Evolutionary conservation across 2,888 invertebrate species (phyloP).

Genomic region (Pollenia griseotomentosa): DNA sequence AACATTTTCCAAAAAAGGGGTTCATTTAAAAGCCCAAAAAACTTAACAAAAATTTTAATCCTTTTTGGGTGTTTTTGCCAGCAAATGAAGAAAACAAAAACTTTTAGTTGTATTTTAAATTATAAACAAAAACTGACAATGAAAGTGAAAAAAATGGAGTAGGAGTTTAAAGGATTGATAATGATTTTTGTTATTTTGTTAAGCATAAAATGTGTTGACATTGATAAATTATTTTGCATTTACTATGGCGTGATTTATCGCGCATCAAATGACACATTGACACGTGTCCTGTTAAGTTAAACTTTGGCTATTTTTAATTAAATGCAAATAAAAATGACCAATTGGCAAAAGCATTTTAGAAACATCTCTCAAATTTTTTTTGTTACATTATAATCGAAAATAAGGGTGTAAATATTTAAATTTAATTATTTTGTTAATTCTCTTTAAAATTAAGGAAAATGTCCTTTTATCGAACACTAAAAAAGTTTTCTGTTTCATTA

Average conservation of each 20-base stretch:
- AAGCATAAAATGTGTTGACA: slow-evolving; percentile 79
- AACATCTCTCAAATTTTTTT: background rate
- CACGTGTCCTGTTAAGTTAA: slow-evolving; percentile 79
- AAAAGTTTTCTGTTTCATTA: slow-evolving; percentile 8
- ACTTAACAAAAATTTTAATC: slow-evolving; percentile 78
- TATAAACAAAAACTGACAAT: slow-evolving; percentile 25
- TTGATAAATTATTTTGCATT: slow-evolving; percentile 82
- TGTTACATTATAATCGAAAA: background rate
- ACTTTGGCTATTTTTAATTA: slow-evolving; percentile 81
- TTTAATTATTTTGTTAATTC: slow-evolving; percentile 62
- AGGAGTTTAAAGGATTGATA: slow-evolving; percentile 58
- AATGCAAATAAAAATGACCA: slow-evolving; percentile 84
- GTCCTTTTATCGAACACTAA: background rate
- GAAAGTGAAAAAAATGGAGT: background rate
- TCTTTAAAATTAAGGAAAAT: slow-evolving; percentile 41
- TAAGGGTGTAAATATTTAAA: slow-evolving; percentile 45
- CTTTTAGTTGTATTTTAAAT: slow-evolving; percentile 60
- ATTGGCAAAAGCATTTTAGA: slow-evolving; percentile 73
- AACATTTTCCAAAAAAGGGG: slow-evolving; percentile 51
- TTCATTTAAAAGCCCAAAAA: slow-evolving; percentile 43
- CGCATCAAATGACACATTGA: slow-evolving; percentile 80
- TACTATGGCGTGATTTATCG: slow-evolving; percentile 83
- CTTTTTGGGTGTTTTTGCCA: slow-evolving; percentile 73
- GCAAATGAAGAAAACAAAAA: slow-evolving; percentile 41
- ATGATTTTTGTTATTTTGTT: slow-evolving; percentile 59